phyloP scores from a whole-genome alignment of 2,888 invertebrate species.

The Margaritifera margaritifera region DNA sequence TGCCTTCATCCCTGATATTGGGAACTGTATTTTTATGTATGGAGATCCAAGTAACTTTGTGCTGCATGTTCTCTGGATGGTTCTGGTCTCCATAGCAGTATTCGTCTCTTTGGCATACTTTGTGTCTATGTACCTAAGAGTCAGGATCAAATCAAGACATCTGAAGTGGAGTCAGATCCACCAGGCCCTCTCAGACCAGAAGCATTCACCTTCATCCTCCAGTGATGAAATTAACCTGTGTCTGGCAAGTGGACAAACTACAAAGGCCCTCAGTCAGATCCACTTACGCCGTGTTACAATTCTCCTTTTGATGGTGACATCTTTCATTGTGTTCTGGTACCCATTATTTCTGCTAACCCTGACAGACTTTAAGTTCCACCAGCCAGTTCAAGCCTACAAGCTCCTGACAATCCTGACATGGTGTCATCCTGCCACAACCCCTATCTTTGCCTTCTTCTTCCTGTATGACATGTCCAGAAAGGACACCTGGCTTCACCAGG shows the following conservation, averaged over 20 bases:
- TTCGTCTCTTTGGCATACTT: conserved; percentile 88
- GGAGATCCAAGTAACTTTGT: conserved; percentile 92
- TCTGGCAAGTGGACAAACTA: neutral
- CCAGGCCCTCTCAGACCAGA: conserved; percentile 43
- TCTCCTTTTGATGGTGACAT: conserved; percentile 58
- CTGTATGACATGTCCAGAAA: conserved; percentile 52
- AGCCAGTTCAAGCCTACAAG: conserved; percentile 67
- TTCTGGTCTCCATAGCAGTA: conserved; percentile 89
- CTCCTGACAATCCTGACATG: conserved; percentile 68
- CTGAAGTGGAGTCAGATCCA: conserved; percentile 58
- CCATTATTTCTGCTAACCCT: conserved; percentile 90
- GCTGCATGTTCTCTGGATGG: conserved; percentile 91
- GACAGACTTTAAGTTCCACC: conserved; percentile 66
- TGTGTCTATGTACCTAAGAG: conserved; percentile 80
- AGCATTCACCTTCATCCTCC: conserved; percentile 14
- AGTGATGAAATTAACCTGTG: conserved; percentile 29
- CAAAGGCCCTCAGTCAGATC: conserved; percentile 31
- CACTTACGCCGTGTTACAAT: conserved; percentile 54
- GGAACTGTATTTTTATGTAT: conserved; percentile 88
- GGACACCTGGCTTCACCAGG: conserved; percentile 10
- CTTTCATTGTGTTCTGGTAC: conserved; percentile 90
- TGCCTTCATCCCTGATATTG: conserved; percentile 79
- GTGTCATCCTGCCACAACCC: conserved; percentile 69
- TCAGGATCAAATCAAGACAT: conserved; percentile 52
- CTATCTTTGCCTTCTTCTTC: conserved; percentile 65